A percentile compares a stretch with the other conserved stretches of the same genome.
phyloP scores from a whole-genome alignment of 2,797 vertebrate genomes.

The Silurus lanzhouensis region DNA sequence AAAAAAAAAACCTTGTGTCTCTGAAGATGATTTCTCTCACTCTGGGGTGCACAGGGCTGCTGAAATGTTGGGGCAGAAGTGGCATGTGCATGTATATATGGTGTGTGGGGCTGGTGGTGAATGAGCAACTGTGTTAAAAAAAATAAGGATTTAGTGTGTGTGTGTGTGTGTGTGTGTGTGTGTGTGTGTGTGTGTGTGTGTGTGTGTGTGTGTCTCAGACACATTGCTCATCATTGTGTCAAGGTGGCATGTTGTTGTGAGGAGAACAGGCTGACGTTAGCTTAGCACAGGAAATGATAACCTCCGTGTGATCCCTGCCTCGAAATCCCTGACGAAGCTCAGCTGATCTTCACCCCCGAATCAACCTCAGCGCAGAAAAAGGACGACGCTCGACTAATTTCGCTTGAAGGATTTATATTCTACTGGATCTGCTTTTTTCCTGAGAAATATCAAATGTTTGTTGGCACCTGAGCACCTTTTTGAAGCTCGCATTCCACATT shows the following conservation, averaged over 20 bases:
- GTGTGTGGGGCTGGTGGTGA: background rate
- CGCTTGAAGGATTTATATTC: too few relatives aligned
- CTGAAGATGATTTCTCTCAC: background rate
- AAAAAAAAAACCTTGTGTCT: too few relatives aligned
- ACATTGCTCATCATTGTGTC: conserved; percentile 34
- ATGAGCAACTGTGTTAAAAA: conserved; percentile 5
- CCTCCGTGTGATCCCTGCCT: conserved; percentile 30
- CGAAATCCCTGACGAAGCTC: conserved; percentile 18
- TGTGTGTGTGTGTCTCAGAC: conserved; percentile 4
- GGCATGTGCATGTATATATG: background rate
- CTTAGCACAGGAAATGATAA: conserved; percentile 27
- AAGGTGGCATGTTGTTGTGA: conserved; percentile 2
- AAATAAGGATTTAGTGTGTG: background rate
- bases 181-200: background rate
- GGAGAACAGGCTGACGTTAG: background rate
- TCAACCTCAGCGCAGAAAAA: background rate
- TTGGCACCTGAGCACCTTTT: too few relatives aligned
- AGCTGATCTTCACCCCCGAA: background rate
- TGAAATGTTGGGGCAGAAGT: background rate
- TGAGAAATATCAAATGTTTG: too few relatives aligned
- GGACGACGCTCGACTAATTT: background rate
- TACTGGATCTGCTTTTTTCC: too few relatives aligned
- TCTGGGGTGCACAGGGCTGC: background rate
- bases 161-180: background rate
- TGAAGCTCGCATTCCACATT: too few relatives aligned